Evolutionary conservation across 2,888 invertebrate species (phyloP), one percentile per base, ranked within the genome.

Genomic region (Drosophila setosimentum): DNA sequence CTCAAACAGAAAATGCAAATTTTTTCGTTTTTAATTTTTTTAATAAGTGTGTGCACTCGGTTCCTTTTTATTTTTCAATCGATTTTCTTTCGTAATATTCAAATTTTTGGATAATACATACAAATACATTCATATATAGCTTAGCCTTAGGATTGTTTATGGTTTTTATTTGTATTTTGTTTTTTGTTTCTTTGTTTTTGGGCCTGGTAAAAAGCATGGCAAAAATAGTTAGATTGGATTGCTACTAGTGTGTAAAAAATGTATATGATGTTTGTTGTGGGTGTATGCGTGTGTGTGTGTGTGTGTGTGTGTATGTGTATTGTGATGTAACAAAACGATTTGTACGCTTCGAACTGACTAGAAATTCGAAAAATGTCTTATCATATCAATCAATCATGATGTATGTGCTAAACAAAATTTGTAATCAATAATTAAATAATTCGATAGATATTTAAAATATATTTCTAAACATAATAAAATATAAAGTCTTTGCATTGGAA

Each of bases 401-500:
- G 50, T 62, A 57, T 16, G 42, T 48, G 61, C 8, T 66, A 65
- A 75, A 74, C 48, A 76, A 66, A 60, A 63, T 64, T 57, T n/a
- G 29, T 63, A 68, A 65, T 50, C 54, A 55, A 71, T 65, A 62
- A 65, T 58, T 51, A 70, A 76, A 80, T 62, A 67, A 76, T 75
- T 66, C 16, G 30, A 53, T 77, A 55, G 18, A 49, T 49, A 27
- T 27, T 71, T 73, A 75, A 58, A 61, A 61, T 69, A 65, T 76
- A 81, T 70, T 51, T 51, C 49, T 81, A 73, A 73, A 77, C 78
- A 78, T 81, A 82, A 68, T 68, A 62, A 61, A 63, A 76, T 60
- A 66, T 73, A 76, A 87, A 84, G 88, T 85, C 88, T 82, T 85
- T 84, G 77, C 76, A 84, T 82, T 84, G 87, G 86, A 87, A 84